Conservation (phyloP, 2,113 vertebrate species). For the Campylomormyrus numenius region DNA sequence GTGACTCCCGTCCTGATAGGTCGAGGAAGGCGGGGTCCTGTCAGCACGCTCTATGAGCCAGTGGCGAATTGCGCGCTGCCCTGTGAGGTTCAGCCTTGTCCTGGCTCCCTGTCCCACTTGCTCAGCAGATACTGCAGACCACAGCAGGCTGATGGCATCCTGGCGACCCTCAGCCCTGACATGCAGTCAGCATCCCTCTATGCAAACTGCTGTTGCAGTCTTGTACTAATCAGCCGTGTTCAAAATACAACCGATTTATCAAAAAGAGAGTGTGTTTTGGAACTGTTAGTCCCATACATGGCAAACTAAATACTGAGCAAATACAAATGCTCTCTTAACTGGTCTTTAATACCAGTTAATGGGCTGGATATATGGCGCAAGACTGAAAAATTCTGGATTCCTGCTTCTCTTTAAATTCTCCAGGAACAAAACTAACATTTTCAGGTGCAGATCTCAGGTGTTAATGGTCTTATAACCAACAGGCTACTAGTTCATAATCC, state of each 20-base stretch:
- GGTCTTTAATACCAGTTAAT: not conserved
- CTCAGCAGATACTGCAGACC: not conserved
- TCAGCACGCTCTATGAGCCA: not conserved
- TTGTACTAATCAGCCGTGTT: not conserved
- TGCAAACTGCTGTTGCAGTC: not conserved
- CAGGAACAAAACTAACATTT: not conserved
- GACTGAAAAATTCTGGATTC: not conserved
- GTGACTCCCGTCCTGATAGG: conserved; percentile 48
- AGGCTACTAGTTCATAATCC: not conserved
- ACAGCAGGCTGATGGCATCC: not conserved
- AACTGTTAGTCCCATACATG: not conserved
- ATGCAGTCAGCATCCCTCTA: not conserved
- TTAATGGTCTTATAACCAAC: not conserved
- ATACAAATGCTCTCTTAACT: not conserved
- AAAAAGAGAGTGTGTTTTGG: not conserved
- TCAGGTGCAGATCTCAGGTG: not conserved
- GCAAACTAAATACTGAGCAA: not conserved
- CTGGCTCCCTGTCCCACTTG: not conserved
- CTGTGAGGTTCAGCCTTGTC: not conserved
- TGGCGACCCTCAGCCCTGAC: not conserved
- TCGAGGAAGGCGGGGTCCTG: conserved; percentile 10
- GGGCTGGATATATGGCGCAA: not conserved
- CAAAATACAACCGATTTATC: not conserved
- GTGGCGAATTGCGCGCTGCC: not conserved
- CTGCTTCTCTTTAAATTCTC: not conserved